These are phyloP conservation scores for Auanema freiburgensis DNA, from an alignment of 2,888 invertebrate species.

Conservation along the genomic window DNA sequence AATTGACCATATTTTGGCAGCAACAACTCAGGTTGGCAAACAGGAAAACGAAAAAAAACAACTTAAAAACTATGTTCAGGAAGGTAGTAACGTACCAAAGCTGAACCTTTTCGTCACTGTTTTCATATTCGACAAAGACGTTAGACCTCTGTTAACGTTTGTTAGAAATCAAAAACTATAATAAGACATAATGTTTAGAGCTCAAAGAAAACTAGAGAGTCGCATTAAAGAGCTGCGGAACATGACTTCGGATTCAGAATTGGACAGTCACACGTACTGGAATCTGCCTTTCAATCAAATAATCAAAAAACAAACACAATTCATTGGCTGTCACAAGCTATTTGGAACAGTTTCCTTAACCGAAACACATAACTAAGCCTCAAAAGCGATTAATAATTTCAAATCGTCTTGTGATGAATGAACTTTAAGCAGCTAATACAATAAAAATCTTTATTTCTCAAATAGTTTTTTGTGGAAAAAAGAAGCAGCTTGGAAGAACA, in stretches of 20 bases:
- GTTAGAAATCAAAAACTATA: slow-evolving; percentile 5
- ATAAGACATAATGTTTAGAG: slow-evolving; percentile 14
- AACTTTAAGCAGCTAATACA: no score
- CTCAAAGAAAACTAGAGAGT: slow-evolving; percentile 42
- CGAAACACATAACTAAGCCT: slow-evolving; percentile 18
- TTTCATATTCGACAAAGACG: slow-evolving; percentile 59
- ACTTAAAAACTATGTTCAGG: slow-evolving; percentile 20
- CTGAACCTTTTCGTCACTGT: slow-evolving; percentile 47
- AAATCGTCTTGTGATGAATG: no score
- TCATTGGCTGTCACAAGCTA: slow-evolving; percentile 46
- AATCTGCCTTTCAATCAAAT: slow-evolving; percentile 47
- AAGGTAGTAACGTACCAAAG: slow-evolving; percentile 39
- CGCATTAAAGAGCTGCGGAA: slow-evolving; percentile 31
- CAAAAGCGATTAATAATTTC: no score
- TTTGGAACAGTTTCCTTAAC: slow-evolving; percentile 45
- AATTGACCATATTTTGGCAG: slow-evolving; percentile 38
- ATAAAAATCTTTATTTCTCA: no score
- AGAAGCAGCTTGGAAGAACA: no score
- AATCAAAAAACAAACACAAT: slow-evolving; percentile 38
- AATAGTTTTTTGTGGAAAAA: no score
- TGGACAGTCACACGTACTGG: slow-evolving; percentile 44
- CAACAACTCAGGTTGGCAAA: slow-evolving; percentile 29
- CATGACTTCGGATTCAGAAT: slow-evolving; percentile 30
- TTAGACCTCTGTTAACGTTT: slow-evolving; percentile 36
- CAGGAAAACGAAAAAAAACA: background rate